phyloP scores from a whole-genome alignment of 2,888 invertebrate genomes.

The Hypselothyrea guttata region DNA sequence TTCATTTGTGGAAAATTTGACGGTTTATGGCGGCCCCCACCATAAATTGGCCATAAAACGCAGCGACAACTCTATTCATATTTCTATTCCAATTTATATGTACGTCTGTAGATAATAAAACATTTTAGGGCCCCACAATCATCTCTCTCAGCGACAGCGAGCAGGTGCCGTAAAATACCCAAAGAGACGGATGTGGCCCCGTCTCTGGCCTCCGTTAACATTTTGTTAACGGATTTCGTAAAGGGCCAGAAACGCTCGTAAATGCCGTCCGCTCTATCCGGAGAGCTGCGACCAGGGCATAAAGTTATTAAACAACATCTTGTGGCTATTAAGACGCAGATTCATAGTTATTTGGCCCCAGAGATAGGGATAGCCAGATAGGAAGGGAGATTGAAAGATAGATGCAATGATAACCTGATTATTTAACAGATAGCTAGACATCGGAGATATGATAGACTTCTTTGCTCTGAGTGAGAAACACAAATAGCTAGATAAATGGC shows the following conservation, averaged over 20 bases:
- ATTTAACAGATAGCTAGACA: slow-evolving; percentile 12
- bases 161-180: slow-evolving; percentile 42
- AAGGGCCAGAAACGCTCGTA: slow-evolving; percentile 45
- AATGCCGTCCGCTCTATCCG: slow-evolving; percentile 19
- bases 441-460: no score
- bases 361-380: neutral
- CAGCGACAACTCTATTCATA: slow-evolving; percentile 53
- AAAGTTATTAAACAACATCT: slow-evolving; percentile 48
- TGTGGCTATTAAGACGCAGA: slow-evolving; percentile 26
- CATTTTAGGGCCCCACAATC: slow-evolving; percentile 4
- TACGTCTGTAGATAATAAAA: slow-evolving; percentile 7
- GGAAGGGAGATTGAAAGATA: slow-evolving; percentile 11
- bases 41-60: slow-evolving; percentile 40
- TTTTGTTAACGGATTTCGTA: slow-evolving; percentile 30
- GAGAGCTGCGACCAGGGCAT: slow-evolving; percentile 8
- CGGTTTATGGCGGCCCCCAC: slow-evolving; percentile 48
- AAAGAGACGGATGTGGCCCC: slow-evolving; percentile 34
- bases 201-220: slow-evolving; percentile 9
- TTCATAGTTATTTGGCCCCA: neutral
- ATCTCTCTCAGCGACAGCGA: no score
- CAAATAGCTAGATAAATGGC: no score
- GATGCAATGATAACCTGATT: no score
- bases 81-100: slow-evolving; percentile 9
- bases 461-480: no score
- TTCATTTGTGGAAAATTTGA: slow-evolving; percentile 51